Base-by-base conservation (phyloP, 2,797 vertebrate species). In the Pipistrellus kuhlii region DNA sequence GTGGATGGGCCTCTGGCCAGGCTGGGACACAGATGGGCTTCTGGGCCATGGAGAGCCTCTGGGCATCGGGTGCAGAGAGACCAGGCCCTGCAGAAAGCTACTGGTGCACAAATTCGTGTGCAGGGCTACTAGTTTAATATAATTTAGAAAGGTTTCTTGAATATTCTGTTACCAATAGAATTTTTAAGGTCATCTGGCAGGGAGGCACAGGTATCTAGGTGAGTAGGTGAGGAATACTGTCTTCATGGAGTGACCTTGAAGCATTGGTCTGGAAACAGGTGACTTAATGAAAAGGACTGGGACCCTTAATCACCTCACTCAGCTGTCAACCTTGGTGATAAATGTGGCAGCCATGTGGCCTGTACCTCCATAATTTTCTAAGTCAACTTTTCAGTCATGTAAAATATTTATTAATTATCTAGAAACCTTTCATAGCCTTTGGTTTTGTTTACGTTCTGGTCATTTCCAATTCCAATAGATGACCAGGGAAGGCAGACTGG, bases 311-410 rank as follows among this genome's bases (percentile, higher is more conserved):
- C 25, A 48, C 6, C 4, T 38, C 59, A 64, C 21, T 75, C 9
- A 81, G 4, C 8, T 30, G 35, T 23, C 32, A 18, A 8, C 27
- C 30, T n/a, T 80, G 41, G n/a, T 27, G 51, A 44, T 59, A 80
- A 69, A 21, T 23, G 6, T 30, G 44, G 25, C 27, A 64, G 41
- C 30, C 35, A 55, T 25, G 35, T 27, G 32, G 18, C n/a, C 35
- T 86, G 59, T 44, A 53, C n/a, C 75, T 75, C 30, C 15, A 44
- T 18, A 76, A 75, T 91, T 68, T 91, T 85, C 57, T 80, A 69
- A 85, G 73, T 85, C 44, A 62, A 55, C 17, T 72, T 81, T 69
- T 81, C 3, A 17, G 17, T 53, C n/a, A 48, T 38, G 88, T 55
- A 68, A 44, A 62, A 11, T 89, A 32, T 41, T 85, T 92, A n/a